Evolutionary conservation across 2,888 invertebrate genomes (phyloP), one percentile per base, ranked within the genome.

Genomic region (Trissolcus japonicus): DNA sequence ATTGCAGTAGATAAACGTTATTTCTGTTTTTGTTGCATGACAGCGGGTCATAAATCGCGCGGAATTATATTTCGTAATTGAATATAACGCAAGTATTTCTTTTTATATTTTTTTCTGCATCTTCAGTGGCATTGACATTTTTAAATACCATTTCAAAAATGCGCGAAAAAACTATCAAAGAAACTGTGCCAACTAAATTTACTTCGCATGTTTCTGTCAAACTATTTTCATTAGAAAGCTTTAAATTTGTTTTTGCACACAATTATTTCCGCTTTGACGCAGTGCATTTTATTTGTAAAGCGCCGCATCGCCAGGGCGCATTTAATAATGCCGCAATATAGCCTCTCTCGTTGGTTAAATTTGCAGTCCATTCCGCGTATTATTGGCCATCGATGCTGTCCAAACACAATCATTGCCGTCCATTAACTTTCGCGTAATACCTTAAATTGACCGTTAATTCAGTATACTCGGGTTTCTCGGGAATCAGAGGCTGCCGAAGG

Each of bases 381-480:
- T 71, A 72, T 66, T 48, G 57, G 21, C 68, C 60, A 76, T 69
- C 65, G 60, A 69, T 76, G 41, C 48, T 46, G 56, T 55, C 69
- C 75, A 75, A 75, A 75, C 68, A 68, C 75, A 75, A 76, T 76
- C 72, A 67, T 67, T 76, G 62, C 59, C 50, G 63, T 76, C 76
- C 62, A 77, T 77, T 77, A 72, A 72, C 62, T 77, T 72, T 77
- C 68, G 41, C 57, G 72, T 77, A 77, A 78, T 78, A 59, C 68
- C 66, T 78, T 78, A 75, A 78, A 78, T 78, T 78, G 78, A 69
- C 77, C 69, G 78, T 74, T 78, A 66, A 74, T 78, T 74, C 61
- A 17, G 61, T 61, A 29, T 46, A 66, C 60, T 75, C 71, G 56
- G 66, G 41, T 74, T 55, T 21, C 54, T 43, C 35, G 66, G 60